Percentiles rank a stretch among this genome's conserved stretches.
phyloP scores from a whole-genome alignment of 2,113 vertebrate species.

The Hydrochoerus hydrochaeris region DNA sequence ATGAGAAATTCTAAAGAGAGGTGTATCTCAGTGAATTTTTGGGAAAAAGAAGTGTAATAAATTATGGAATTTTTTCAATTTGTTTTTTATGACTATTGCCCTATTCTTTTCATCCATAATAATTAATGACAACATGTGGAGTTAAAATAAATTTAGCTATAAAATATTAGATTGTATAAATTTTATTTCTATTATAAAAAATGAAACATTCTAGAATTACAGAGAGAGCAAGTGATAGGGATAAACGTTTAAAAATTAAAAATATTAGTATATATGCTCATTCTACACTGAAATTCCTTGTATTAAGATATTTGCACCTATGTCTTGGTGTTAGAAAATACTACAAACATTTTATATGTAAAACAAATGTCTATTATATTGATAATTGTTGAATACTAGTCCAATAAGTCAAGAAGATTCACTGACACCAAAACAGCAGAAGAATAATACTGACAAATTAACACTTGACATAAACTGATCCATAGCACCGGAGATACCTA shows the following conservation, averaged over 20 bases:
- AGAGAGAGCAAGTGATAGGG: not conserved
- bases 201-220: not conserved
- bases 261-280: fast-evolving
- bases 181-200: not conserved
- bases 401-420: not conserved
- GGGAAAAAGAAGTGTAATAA: not conserved
- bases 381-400: not conserved
- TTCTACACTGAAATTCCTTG: not conserved
- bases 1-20: not conserved
- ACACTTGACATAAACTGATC: not conserved
- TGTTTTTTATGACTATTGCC: not conserved
- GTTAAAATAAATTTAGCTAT: not conserved
- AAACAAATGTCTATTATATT: not conserved
- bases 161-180: not conserved
- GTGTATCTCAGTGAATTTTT: not conserved
- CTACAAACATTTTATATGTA: not conserved
- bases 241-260: not conserved
- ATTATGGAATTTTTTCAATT: not conserved
- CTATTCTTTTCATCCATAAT: not conserved
- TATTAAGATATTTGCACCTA: not conserved
- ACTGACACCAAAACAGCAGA: not conserved
- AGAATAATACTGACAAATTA: not conserved
- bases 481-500: not conserved
- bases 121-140: not conserved
- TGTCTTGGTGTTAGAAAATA: not conserved